These are phyloP conservation scores for Calliphora vomitoria DNA, from an alignment of 2,888 invertebrate genomes.

Conservation along the genomic window DNA sequence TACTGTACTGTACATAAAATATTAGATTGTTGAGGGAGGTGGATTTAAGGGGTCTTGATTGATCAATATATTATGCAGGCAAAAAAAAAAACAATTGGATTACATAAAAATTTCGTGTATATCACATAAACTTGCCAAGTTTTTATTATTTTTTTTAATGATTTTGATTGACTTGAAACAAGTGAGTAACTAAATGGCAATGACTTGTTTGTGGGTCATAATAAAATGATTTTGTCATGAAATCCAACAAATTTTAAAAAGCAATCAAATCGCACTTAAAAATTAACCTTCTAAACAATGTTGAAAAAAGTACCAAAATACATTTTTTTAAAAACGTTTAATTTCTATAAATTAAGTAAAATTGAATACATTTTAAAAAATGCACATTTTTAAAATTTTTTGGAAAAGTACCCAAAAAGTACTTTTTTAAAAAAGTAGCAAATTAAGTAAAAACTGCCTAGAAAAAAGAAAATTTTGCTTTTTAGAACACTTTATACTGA, in stretches of 20 bases:
- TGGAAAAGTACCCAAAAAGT: no score
- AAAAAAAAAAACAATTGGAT: conserved; percentile 37
- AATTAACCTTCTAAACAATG: no score
- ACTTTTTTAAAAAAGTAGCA: no score
- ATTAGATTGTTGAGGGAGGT: background rate
- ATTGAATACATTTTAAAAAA: no score
- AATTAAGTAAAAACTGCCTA: no score
- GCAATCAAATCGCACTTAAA: no score
- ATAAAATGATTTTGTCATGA: background rate
- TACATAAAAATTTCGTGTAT: conserved; percentile 43
- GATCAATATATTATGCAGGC: conserved; percentile 42
- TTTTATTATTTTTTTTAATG: background rate
- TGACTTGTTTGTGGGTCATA: conserved; percentile 51
- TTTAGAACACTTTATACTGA: no score
- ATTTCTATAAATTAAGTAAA: no score
- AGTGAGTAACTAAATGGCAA: conserved; percentile 20
- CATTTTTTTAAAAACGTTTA: no score
- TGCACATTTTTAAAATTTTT: no score
- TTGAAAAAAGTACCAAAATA: no score
- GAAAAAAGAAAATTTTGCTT: no score
- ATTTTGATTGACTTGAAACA: background rate
- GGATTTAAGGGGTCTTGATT: conserved; percentile 21
- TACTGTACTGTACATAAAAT: background rate
- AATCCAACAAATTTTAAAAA: background rate
- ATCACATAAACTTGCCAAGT: conserved; percentile 37